These are phyloP conservation scores for Sebastes kiyomatsui DNA, from an alignment of 2,797 vertebrate genomes.

Conservation along the genomic window DNA sequence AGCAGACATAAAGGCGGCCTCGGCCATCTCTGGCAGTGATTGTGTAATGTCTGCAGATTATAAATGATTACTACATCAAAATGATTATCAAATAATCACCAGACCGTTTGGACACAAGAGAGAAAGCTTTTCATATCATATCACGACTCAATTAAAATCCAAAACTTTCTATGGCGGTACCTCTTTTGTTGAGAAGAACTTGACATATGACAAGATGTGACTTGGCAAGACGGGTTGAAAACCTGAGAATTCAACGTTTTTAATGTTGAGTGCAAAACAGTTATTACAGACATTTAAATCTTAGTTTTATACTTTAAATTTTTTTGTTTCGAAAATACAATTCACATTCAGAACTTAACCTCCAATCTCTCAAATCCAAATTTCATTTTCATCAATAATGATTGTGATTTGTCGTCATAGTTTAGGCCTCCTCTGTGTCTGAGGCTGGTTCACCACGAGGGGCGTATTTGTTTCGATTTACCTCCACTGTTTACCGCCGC, in stretches of 20 bases:
- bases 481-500: neutral
- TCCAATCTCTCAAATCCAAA: neutral
- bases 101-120: neutral
- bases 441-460: neutral
- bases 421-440: neutral
- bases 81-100: neutral
- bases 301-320: neutral
- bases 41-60: neutral
- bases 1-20: neutral
- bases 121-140: neutral
- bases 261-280: neutral
- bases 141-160: neutral
- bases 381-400: neutral
- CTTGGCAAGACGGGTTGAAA: neutral
- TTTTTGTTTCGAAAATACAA: neutral
- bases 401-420: neutral
- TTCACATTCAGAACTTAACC: neutral
- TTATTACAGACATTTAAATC: neutral
- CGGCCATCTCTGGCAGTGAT: neutral
- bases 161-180: neutral
- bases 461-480: neutral
- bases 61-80: slow-evolving; percentile 10
- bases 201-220: neutral
- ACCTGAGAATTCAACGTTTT: neutral
- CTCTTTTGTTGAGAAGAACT: neutral